These are phyloP conservation scores for Zootermopsis nevadensis DNA, from an alignment of 2,888 invertebrate species.

Conservation along the genomic window DNA sequence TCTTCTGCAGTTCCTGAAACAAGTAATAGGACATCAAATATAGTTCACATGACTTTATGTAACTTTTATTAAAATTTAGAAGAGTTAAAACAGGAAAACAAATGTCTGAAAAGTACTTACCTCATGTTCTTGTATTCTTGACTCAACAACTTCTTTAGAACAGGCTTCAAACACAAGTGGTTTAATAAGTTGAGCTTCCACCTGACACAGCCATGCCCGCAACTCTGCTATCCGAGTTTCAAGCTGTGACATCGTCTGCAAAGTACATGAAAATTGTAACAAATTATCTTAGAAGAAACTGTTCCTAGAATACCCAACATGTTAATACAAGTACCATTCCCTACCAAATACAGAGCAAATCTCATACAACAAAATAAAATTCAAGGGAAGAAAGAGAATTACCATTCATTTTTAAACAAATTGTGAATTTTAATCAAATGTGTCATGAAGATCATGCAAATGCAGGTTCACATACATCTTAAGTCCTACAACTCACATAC, in stretches of 20 bases:
- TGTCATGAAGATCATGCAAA: too few relatives aligned
- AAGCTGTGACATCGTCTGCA: slow-evolving; percentile 76
- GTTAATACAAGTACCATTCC: too few relatives aligned
- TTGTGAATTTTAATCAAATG: too few relatives aligned
- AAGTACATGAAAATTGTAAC: slow-evolving; percentile 58
- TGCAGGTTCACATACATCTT: too few relatives aligned
- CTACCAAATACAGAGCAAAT: too few relatives aligned
- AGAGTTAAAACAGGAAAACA: not conserved
- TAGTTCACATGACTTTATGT: not conserved
- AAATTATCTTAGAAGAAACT: too few relatives aligned
- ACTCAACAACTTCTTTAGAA: slow-evolving; percentile 74
- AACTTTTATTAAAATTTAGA: not conserved
- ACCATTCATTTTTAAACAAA: too few relatives aligned
- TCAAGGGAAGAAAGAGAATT: too few relatives aligned
- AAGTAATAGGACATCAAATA: not conserved
- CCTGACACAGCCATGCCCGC: slow-evolving; percentile 76
- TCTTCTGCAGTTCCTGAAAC: slow-evolving; percentile 72
- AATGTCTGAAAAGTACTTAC: slow-evolving; percentile 52
- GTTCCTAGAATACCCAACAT: too few relatives aligned
- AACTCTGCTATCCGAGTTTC: slow-evolving; percentile 80
- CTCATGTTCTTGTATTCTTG: slow-evolving; percentile 77
- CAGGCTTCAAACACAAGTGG: slow-evolving; percentile 76
- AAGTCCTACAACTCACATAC: too few relatives aligned
- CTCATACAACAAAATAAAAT: too few relatives aligned
- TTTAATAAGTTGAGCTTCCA: slow-evolving; percentile 76